Evolutionary conservation across 92 coral and sea anemone species (phyloP).

Genomic region (Porites evermanni): DNA sequence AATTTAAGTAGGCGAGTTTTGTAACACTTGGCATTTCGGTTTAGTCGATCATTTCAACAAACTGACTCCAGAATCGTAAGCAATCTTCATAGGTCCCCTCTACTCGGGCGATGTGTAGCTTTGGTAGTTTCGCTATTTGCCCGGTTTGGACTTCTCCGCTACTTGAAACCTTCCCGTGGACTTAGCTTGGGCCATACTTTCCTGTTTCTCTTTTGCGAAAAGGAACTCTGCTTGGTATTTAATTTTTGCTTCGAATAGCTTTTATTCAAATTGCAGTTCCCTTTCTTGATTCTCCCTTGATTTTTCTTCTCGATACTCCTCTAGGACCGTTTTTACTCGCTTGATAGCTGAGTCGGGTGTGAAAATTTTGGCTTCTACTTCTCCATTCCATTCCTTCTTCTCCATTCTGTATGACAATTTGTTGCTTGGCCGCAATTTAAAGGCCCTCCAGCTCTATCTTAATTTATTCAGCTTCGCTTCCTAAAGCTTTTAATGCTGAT

Average conservation of each 20-base stretch:
- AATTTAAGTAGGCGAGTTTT: slow-evolving; percentile 23
- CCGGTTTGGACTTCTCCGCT: background rate
- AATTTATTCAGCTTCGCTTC: slow-evolving; percentile 18
- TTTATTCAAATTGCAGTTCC: slow-evolving; percentile 56
- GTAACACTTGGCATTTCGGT: no score
- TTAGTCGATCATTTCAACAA: slow-evolving; percentile 19
- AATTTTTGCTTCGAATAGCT: slow-evolving; percentile 52
- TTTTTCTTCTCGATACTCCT: slow-evolving; percentile 1
- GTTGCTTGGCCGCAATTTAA: slow-evolving; percentile 38
- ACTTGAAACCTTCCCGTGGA: background rate
- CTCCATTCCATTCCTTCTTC: background rate
- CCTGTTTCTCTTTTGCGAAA: slow-evolving; percentile 1
- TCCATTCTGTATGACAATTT: background rate
- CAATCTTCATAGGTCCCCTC: slow-evolving; percentile 48
- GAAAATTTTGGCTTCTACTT: slow-evolving; percentile 23
- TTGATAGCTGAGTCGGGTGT: slow-evolving; percentile 14
- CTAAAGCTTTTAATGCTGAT: slow-evolving; percentile 27
- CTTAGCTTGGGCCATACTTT: background rate
- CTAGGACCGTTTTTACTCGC: background rate
- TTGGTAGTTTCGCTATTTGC: slow-evolving; percentile 51
- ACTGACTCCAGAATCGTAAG: slow-evolving; percentile 54
- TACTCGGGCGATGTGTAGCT: slow-evolving; percentile 25
- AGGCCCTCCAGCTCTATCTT: slow-evolving; percentile 24
- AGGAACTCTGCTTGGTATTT: slow-evolving; percentile 49
- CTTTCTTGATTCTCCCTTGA: slow-evolving; percentile 24